Conservation (phyloP, 2,888 invertebrate species). For the Pandemis corylana region DNA sequence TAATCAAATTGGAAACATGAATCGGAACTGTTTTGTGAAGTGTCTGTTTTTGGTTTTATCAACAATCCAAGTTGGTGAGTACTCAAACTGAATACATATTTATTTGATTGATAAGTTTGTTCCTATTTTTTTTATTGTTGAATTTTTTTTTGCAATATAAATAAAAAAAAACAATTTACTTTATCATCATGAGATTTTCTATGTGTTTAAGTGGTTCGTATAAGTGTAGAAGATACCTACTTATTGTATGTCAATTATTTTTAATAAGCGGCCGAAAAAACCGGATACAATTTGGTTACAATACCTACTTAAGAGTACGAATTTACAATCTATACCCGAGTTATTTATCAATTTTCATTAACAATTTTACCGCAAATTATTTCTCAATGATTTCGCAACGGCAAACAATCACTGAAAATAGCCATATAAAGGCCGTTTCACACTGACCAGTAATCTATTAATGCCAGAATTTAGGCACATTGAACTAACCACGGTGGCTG, state of each 20-base stretch:
- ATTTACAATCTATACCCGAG: not conserved
- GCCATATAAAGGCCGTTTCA: slow-evolving; percentile 7
- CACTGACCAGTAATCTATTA: slow-evolving; percentile 9
- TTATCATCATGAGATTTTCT: not conserved
- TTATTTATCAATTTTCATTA: not conserved
- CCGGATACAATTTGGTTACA: no score
- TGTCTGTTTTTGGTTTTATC: slow-evolving; percentile 63
- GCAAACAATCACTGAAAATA: not conserved
- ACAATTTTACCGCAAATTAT: not conserved
- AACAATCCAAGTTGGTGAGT: slow-evolving; percentile 69
- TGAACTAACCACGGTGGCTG: slow-evolving; percentile 57
- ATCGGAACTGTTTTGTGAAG: slow-evolving; percentile 63
- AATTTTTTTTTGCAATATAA: no score
- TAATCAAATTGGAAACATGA: slow-evolving; percentile 67
- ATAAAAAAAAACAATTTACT: no score
- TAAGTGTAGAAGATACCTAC: no score
- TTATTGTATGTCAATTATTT: no score
- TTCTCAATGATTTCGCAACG: not conserved
- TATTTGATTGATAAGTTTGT: not conserved
- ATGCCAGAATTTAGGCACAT: slow-evolving; percentile 32
- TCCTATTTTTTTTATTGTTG: not conserved
- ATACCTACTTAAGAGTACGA: not conserved
- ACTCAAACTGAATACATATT: not conserved
- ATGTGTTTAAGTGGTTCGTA: not conserved
- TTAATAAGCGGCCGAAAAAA: no score